Base-by-base conservation (phyloP, 2,113 vertebrate genomes). In the Capricornis sumatraensis region DNA sequence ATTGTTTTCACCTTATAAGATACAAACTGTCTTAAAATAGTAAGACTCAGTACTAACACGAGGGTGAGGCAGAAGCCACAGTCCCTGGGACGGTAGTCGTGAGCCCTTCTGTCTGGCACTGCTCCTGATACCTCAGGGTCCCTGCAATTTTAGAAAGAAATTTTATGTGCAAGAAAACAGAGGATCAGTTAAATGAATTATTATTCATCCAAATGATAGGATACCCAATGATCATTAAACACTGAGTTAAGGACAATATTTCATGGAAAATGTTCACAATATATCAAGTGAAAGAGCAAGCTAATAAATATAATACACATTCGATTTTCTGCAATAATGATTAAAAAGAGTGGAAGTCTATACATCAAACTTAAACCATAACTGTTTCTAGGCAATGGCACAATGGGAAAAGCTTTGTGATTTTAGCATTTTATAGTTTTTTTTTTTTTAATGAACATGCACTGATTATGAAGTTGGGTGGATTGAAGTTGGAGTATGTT, bases 41-140 rank as follows among this genome's bases (percentile, higher is more conserved):
- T 64, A 52, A 82, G 27, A 62, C 9, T 78, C 0, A 0, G 2
- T 45, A 7, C 50, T 81, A 36, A 2, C 25, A 30, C 3, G 23
- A 85, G 45, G 11, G 13, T 15, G 14, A n/a, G 3, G 9, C 16
- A 2, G 5, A 94, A 83, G 33, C 53, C n/a, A 27, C 6, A 14
- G 33, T 28, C 6, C 2, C 7, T 7, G 4, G 28, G 4, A 4
- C 10, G 17, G 2, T 5, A 19, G 1, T 27, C n/a, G 17, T 2
- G 45, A 40, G 55, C 13, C 4, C 7, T 23, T 57, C 67, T 45
- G 30, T 40, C 28, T 43, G 30, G 19, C 12, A 4, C 6, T 36
- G 19, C 17, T 15, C 16, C 16, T 40, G 50, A 30, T 21, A 60
- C 33, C 28, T 74, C 30, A 53, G 7, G 19, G 43, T 1, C 15